Evolutionary conservation across 1,140 invertebrate genomes (phyloP).

Genomic region (Drosophila sechellia): DNA sequence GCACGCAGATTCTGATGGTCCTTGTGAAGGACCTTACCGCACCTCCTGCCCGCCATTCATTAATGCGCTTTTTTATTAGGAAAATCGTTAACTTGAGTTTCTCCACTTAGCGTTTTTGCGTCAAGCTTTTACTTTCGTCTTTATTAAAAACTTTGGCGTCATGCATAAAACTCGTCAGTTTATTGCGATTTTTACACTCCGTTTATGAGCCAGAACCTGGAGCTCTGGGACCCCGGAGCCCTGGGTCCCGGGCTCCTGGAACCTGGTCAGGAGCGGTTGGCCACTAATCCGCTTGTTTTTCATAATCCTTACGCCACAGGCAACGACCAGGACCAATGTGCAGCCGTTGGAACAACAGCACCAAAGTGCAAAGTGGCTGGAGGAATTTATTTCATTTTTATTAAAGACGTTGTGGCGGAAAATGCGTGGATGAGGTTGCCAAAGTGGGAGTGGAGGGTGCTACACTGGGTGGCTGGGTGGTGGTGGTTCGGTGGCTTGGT

Average conservation of each 20-base stretch:
- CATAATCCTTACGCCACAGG: constrained; percentile 73
- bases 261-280: constrained; percentile 24
- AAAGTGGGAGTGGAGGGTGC: constrained; percentile 6
- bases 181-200: constrained; percentile 65
- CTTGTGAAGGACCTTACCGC: not conserved
- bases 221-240: not conserved
- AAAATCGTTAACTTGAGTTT: constrained; percentile 67
- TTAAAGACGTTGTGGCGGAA: constrained; percentile 51
- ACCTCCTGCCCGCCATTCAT: constrained; percentile 50
- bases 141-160: constrained; percentile 68
- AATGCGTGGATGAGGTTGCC: constrained; percentile 20
- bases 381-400: constrained; percentile 70
- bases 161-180: constrained; percentile 70
- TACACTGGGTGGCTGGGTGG: not conserved
- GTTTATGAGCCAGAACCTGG: constrained; percentile 44
- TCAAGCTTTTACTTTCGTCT: constrained; percentile 47
- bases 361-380: constrained; percentile 71
- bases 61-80: constrained; percentile 76
- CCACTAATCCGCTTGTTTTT: constrained; percentile 78
- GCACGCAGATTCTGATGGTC: constrained; percentile 46
- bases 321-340: constrained; percentile 39
- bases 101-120: constrained; percentile 53
- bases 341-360: constrained; percentile 18
- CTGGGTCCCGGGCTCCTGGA: not conserved
- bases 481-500: constrained; percentile 27